phyloP scores from a whole-genome alignment of 2,113 vertebrate species.

The Albula goreensis region DNA sequence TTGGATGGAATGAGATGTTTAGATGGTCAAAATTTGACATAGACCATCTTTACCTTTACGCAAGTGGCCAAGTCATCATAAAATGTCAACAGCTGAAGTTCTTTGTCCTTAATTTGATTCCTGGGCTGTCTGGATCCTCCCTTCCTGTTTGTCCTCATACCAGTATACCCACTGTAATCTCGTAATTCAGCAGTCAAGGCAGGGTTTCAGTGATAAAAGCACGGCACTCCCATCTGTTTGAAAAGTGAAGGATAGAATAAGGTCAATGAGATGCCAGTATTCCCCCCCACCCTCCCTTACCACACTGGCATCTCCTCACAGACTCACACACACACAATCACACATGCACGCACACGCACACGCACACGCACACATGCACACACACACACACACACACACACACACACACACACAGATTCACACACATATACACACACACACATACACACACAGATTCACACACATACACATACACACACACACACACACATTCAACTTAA shows the following conservation, averaged over 20 bases:
- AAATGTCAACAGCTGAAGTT: not conserved
- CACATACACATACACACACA: not conserved
- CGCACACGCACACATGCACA: not conserved
- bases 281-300: not conserved
- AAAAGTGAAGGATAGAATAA: not conserved
- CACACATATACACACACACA: not conserved
- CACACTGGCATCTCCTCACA: not conserved
- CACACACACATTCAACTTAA: not conserved
- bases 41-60: not conserved
- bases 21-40: not conserved
- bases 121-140: not conserved
- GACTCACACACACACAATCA: not conserved
- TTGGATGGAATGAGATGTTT: too few relatives aligned
- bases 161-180: not conserved
- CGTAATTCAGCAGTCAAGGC: not conserved
- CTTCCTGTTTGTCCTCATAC: not conserved
- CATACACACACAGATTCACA: not conserved
- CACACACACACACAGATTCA: not conserved
- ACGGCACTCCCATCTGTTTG: not conserved
- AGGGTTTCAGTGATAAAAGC: not conserved
- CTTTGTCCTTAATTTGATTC: not conserved
- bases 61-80: not conserved
- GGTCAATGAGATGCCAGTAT: not conserved
- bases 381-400: not conserved
- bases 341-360: not conserved